phyloP scores from a whole-genome alignment of 2,797 vertebrate species.

The Hafferia zeledoni region DNA sequence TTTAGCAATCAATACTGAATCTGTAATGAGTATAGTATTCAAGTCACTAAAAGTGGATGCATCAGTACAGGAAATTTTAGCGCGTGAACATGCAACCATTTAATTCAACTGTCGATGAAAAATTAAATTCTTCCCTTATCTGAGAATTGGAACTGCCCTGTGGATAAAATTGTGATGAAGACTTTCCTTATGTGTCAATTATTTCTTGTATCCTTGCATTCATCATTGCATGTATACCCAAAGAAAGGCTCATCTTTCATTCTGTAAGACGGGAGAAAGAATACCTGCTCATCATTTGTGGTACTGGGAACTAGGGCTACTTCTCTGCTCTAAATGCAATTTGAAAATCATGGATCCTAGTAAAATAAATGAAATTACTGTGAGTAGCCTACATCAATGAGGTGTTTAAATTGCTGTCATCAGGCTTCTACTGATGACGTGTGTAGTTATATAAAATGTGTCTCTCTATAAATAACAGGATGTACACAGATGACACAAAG shows the following conservation, averaged over 20 bases:
- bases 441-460: neutral
- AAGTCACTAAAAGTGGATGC: neutral
- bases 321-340: neutral
- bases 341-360: neutral
- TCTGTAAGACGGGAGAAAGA: neutral
- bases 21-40: neutral
- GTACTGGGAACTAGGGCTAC: neutral
- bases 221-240: neutral
- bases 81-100: neutral
- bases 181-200: neutral
- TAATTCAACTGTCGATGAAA: neutral
- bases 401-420: neutral
- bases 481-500: neutral
- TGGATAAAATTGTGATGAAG: neutral
- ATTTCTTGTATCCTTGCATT: neutral
- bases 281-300: neutral
- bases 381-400: neutral
- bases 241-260: neutral
- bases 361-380: neutral
- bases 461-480: neutral
- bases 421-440: neutral
- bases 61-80: neutral
- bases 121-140: neutral
- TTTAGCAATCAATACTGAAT: neutral
- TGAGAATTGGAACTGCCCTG: neutral